These are phyloP conservation scores for Pithys albifrons DNA, from an alignment of 2,113 vertebrate genomes.

Conservation along the genomic window DNA sequence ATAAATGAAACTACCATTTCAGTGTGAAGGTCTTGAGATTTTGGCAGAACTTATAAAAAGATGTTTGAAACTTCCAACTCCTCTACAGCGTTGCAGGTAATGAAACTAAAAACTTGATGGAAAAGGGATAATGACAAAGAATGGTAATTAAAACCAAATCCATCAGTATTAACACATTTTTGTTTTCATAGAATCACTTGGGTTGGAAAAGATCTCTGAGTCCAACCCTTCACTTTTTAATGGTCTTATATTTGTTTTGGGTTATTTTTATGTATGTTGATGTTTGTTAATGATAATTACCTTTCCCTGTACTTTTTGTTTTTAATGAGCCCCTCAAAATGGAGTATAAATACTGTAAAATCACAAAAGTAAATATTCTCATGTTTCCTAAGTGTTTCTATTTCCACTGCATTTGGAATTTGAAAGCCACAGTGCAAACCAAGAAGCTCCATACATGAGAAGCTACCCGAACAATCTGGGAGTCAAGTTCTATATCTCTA, in stretches of 20 bases:
- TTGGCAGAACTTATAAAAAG: background rate
- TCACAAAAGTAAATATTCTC: constrained; percentile 41
- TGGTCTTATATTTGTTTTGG: constrained; percentile 16
- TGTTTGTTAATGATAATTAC: constrained; percentile 64
- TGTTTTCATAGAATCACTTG: no score
- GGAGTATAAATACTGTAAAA: constrained; percentile 34
- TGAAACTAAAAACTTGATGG: background rate
- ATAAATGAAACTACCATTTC: background rate
- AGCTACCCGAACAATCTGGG: background rate
- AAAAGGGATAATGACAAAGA: background rate
- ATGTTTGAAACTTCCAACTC: background rate
- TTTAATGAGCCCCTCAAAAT: constrained; percentile 67
- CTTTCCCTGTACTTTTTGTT: constrained; percentile 43
- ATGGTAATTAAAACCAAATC: background rate
- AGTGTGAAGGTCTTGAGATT: background rate
- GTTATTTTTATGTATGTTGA: background rate
- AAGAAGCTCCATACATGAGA: background rate
- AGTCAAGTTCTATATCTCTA: background rate
- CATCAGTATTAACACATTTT: background rate
- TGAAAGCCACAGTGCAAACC: background rate
- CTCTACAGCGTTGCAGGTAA: background rate
- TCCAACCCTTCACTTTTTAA: background rate
- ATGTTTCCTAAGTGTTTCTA: background rate
- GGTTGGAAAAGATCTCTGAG: no score
- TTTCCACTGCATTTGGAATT: background rate